Evolutionary conservation across 37 sponge, comb jelly and placozoan genomes (phyloP).

Genomic region (Tethya wilhelma): DNA sequence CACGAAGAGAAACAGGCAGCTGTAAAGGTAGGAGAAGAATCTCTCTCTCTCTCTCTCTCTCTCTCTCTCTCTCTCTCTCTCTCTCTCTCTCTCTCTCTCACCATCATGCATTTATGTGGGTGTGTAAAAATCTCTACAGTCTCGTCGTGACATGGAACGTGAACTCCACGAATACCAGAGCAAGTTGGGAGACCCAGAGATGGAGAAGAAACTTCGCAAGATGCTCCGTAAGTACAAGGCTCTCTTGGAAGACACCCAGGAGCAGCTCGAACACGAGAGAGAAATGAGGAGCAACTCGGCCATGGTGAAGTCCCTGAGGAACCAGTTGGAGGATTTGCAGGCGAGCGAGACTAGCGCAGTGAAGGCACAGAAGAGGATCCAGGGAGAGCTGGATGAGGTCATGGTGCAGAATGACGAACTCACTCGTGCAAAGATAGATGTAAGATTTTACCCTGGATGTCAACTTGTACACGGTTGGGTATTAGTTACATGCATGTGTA

Average conservation of each 20-base stretch:
- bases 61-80: constrained; percentile 5
- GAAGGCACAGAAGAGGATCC: constrained; percentile 72
- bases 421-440: constrained; percentile 62
- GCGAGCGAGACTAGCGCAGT: constrained; percentile 37
- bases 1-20: constrained; percentile 87
- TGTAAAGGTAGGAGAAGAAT: constrained; percentile 86
- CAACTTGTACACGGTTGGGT: not conserved
- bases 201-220: constrained; percentile 81
- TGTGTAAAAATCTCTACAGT: constrained; percentile 16
- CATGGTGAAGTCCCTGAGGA: constrained; percentile 44
- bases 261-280: constrained; percentile 64
- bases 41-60: constrained; percentile 2
- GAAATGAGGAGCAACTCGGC: constrained; percentile 46
- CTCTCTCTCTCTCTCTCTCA: not conserved
- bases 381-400: constrained; percentile 66
- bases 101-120: not conserved
- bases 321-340: constrained; percentile 68
- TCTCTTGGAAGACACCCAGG: constrained; percentile 57
- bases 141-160: constrained; percentile 69
- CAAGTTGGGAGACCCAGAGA: constrained; percentile 69
- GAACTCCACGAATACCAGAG: constrained; percentile 72
- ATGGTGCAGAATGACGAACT: constrained; percentile 67
- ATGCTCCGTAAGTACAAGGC: constrained; percentile 68
- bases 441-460: not conserved
- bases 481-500: not conserved